Base-by-base conservation (phyloP, 2,888 invertebrate species). In the Drosophila infuscata region DNA sequence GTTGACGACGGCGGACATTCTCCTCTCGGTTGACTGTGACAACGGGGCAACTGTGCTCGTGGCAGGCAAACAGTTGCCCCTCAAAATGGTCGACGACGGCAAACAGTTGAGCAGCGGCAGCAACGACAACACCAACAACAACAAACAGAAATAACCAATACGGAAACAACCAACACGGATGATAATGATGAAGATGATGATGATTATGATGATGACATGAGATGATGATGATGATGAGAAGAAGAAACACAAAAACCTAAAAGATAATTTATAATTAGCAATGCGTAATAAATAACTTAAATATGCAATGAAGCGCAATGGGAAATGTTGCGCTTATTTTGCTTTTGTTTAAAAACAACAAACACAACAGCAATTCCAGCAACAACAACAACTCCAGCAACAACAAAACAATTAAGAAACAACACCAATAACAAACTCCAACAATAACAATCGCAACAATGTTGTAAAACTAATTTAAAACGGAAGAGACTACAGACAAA, bases 261-360 rank as follows among this genome's bases (percentile, higher is more conserved):
- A 77, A 72, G 51, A 76, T 89, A 82, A 84, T 75, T 77, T 70
- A 83, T 82, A 84, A 89, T 84, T 88, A 82, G 76, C 76, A 83
- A 85, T 74, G 82, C 79, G 70, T 83, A 84, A 84, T 67, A 70
- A 80, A 71, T 71, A 79, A 70, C 70, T 68, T 64, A 60, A 75
- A 73, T 73, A 73, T 67, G 57, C 61, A 75, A 46, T 67, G 57
- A 46, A 67, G 70, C 66, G 49, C 67, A 60, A 51, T 66, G 81
- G 63, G 63, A 63, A 64, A 62, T 66, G 57, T 71, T 64, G 58
- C 52, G 81, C 62, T 54, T 53, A 60, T 57, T 59, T 63, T 76
- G 76, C 68, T 54, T 64, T 35, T 65, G 71, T 64, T 56, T 41
- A 57, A 68, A 68, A 68, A 63, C 43, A 75, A 63, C 41, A 66